phyloP scores from a whole-genome alignment of 2,797 vertebrate genomes.

The Sebastes taczanowskii region DNA sequence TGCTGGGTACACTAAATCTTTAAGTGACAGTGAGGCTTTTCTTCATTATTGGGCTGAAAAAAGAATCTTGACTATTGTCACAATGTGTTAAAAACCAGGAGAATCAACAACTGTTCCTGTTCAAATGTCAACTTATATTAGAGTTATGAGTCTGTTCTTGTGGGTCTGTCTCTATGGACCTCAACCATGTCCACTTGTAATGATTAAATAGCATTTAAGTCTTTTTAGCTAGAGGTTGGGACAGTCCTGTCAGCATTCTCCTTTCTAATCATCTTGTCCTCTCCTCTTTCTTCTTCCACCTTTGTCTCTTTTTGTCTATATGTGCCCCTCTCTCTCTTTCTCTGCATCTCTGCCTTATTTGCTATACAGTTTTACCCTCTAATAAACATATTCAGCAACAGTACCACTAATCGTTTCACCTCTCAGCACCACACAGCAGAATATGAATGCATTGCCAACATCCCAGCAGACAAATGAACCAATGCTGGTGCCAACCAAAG shows the following conservation, averaged over 20 bases:
- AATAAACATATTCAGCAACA: conserved; percentile 25
- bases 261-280: background rate
- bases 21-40: conserved; percentile 5
- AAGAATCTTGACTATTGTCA: background rate
- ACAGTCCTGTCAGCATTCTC: background rate
- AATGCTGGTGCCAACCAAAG: background rate
- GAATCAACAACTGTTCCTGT: background rate
- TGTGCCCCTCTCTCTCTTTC: background rate
- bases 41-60: conserved; percentile 1
- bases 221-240: background rate
- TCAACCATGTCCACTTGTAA: background rate
- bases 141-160: background rate
- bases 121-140: background rate
- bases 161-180: background rate
- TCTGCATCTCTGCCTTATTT: background rate
- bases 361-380: background rate
- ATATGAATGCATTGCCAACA: conserved; percentile 9
- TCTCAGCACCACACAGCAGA: background rate
- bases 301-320: background rate
- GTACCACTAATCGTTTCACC: conserved; percentile 7
- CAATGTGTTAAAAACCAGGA: background rate
- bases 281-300: background rate
- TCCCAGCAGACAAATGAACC: conserved; percentile 21
- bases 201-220: background rate
- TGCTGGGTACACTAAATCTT: background rate